Evolutionary conservation across 2,888 invertebrate species (phyloP).

Genomic region (Candidula unifasciata): DNA sequence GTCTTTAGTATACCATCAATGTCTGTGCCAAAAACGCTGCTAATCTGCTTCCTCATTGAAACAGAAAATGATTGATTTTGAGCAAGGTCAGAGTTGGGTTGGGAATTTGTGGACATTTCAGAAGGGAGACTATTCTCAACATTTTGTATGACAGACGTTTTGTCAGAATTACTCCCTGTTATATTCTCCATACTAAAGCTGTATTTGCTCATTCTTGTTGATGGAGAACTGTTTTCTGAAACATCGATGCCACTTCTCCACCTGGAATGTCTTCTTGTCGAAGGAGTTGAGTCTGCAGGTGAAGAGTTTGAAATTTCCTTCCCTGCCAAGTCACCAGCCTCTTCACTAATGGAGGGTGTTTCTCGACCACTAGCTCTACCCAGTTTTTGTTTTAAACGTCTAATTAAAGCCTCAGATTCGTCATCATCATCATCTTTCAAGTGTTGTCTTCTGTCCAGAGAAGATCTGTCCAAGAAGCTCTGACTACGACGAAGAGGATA

Average conservation of each 20-base stretch:
- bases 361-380: conserved; percentile 41
- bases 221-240: conserved; percentile 48
- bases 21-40: conserved; percentile 60
- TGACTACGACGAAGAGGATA: conserved; percentile 60
- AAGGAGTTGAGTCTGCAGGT: background rate
- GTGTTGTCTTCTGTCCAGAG: conserved; percentile 32
- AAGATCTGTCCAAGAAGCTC: conserved; percentile 59
- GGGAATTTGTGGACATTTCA: conserved; percentile 14
- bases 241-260: conserved; percentile 64
- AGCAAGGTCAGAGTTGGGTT: conserved; percentile 45
- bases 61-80: conserved; percentile 55
- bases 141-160: conserved; percentile 51
- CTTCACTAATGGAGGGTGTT: conserved; percentile 43
- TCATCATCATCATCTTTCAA: conserved; percentile 51
- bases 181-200: conserved; percentile 28
- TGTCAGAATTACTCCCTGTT: conserved; percentile 36
- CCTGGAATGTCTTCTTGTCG: conserved; percentile 42
- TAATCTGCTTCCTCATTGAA: conserved; percentile 64
- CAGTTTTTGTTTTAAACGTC: conserved; percentile 55
- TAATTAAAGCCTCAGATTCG: conserved; percentile 54
- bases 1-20: conserved; percentile 72
- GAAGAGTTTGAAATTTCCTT: background rate
- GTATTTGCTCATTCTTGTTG: conserved; percentile 67
- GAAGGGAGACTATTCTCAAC: conserved; percentile 24
- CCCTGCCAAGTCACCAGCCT: background rate